Evolutionary conservation across 2,888 invertebrate species (phyloP), one percentile per base, ranked within the genome.

Genomic region (Ectemnius cavifrons): DNA sequence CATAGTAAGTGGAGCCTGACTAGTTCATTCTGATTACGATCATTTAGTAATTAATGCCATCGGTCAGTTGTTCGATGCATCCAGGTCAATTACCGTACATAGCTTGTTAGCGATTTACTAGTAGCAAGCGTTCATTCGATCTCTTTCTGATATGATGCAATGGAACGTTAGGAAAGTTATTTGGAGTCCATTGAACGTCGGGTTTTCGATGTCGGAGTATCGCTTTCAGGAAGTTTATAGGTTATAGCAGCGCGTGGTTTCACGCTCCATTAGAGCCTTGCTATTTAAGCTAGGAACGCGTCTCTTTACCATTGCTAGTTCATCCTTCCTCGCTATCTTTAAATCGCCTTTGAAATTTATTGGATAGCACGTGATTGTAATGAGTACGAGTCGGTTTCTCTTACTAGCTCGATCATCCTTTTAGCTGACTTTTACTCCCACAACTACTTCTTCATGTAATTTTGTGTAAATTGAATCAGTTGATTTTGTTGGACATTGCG

Each of bases 151-250:
- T 20, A 60, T 27, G 69, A 77, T 6, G 5, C 46, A 47, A 46
- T 1, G 3, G 27, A 45, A 27, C 52, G 4, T 45, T 3, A 16
- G 27, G 18, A 27, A 37, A 46, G 0, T 6, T 47, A 18, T 56
- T 11, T 37, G 0, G 23, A 18, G 27, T 13, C 8, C 28, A 20
- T 23, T 57, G 23, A 37, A 59, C 46, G 59, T 28, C n/a, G 4
- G 16, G n/a, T 52, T 58, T n/a, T 56, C 52, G 16, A 8, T 57
- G 52, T 27, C 16, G 58, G 59, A 61, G 64, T 66, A 57, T 67
- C 69, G 16, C 52, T 59, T 78, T 73, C 63, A 66, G 77, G 78
- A 78, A 78, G 67, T 62, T n/a, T 66, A 45, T 70, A 69, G 62
- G 68, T 60, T 59, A 52, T 16, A 52, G 52, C 52, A 4, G 52